Evolutionary conservation across 2,113 vertebrate genomes (phyloP), one percentile per base, ranked within the genome.

Genomic region (Halichoerus grypus): DNA sequence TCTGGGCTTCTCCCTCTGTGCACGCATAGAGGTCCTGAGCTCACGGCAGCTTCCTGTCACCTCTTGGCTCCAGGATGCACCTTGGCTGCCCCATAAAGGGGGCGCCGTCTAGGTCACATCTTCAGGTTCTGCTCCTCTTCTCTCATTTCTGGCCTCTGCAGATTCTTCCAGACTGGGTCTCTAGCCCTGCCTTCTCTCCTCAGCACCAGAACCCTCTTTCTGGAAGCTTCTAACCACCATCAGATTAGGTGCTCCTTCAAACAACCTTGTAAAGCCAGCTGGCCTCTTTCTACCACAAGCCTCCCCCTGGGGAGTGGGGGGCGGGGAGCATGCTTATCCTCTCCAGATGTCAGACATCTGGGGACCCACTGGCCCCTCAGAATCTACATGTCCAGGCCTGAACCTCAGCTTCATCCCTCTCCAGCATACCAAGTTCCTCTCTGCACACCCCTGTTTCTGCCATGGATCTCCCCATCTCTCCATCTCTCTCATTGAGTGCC

Each of bases 251-350:
- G 31, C 5, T 93, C 49, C 51, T 82, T 87, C 76, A 61, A 63
- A 81, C 0, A 13, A 63, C 42, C 46, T 82, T 88, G 26, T 57
- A 53, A 82, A 95, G 67, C 28, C 77, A 86, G 39, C 36, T 57
- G 94, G 65, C 15, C 86, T 79, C 80, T 88, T 65, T 91, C 81
- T 10, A 61, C n/a, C 57, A 12, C 21, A 33, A 77, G n/a, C 57
- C 88, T 59, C 33, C 18, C 15, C 33, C 33, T 2, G 8, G 18
- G 67, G 33, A 36, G 67, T 69, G 67, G 67, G 19, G n/a, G 39
- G 39, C 39, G 39, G 4, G 31, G 42, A 42, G 4, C 53, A 33
- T 0, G 9, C 10, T 57, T 26, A 90, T 28, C 22, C 24, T 83
- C 39, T 71, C 61, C 26, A 65, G 71, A 46, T n/a, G 24, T 26